phyloP scores from a whole-genome alignment of 1,140 invertebrate species.

The Solenopsis fugax region DNA sequence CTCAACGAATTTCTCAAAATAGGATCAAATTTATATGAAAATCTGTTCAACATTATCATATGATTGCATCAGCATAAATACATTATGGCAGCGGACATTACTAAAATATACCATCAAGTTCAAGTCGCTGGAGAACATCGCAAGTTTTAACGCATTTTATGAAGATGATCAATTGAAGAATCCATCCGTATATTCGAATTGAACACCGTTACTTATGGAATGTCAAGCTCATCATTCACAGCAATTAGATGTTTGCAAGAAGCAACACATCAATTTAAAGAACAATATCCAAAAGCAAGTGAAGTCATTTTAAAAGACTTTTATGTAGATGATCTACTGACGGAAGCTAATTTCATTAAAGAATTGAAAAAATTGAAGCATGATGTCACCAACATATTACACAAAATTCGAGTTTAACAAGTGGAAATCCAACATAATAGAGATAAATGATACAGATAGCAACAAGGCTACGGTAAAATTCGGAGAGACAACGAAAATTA shows the following conservation, averaged over 20 bases:
- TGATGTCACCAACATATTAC: neutral
- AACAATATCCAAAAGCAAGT: neutral
- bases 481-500: neutral
- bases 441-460: neutral
- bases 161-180: no score
- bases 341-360: neutral
- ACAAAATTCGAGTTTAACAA: neutral
- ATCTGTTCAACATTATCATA: neutral
- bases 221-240: neutral
- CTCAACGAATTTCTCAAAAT: neutral
- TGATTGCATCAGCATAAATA: neutral
- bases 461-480: neutral
- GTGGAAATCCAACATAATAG: conserved; percentile 16
- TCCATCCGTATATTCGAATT: no score
- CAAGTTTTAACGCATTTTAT: no score
- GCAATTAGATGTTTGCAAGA: neutral
- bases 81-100: neutral
- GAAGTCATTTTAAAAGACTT: neutral
- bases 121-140: no score
- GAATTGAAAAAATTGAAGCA: neutral
- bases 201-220: conserved; percentile 20
- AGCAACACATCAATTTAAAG: neutral
- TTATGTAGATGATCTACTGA: conserved; percentile 24
- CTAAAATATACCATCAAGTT: neutral
- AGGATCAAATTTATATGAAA: neutral